Conservation (phyloP, 2,888 invertebrate species). For the Sthenelais limicola region DNA sequence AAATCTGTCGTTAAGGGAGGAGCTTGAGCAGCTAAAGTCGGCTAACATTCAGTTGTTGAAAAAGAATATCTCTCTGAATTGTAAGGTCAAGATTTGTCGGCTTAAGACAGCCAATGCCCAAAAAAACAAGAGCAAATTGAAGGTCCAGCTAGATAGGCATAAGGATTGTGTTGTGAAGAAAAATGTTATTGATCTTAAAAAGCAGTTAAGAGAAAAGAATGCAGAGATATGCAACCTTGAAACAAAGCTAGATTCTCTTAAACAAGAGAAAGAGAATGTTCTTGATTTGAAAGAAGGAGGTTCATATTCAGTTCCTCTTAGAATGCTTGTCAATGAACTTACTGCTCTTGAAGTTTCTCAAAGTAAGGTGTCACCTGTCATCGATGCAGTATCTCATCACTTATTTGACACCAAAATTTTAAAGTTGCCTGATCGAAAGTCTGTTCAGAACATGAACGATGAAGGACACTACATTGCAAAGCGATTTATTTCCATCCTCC, state of each 20-base stretch:
- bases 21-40: too few species aligned
- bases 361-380: neutral
- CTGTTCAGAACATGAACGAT: slow-evolving; percentile 14
- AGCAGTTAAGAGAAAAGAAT: neutral
- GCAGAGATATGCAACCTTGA: neutral
- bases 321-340: slow-evolving; percentile 14
- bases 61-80: too few species aligned
- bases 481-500: neutral
- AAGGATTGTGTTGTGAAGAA: neutral
- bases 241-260: neutral
- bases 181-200: neutral
- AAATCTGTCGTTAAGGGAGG: too few species aligned
- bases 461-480: slow-evolving; percentile 27
- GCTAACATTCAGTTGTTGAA: too few species aligned
- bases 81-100: too few species aligned
- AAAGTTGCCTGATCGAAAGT: slow-evolving; percentile 16
- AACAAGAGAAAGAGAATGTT: too few species aligned
- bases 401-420: neutral
- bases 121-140: slow-evolving; percentile 13
- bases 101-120: slow-evolving; percentile 16
- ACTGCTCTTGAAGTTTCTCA: slow-evolving; percentile 16
- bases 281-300: slow-evolving; percentile 5
- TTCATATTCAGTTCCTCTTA: neutral
- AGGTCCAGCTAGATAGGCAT: neutral
- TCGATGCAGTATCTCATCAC: neutral